These are phyloP conservation scores for Boloria euphrosyne DNA, from an alignment of 2,888 invertebrate genomes.

Conservation along the genomic window DNA sequence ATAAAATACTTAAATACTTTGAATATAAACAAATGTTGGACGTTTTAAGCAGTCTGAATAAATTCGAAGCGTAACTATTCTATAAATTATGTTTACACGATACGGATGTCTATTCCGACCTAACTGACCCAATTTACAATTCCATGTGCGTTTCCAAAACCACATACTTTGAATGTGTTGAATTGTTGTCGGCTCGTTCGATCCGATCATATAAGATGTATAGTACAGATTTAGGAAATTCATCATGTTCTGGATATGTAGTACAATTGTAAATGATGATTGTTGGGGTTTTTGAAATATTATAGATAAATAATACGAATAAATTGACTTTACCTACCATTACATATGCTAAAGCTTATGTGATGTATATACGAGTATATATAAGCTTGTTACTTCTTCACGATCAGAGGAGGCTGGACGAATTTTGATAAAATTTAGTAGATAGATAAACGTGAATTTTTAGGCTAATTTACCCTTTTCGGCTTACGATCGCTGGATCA, in stretches of 20 bases:
- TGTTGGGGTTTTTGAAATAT: no score
- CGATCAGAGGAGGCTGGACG: no score
- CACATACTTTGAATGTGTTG: conserved; percentile 48
- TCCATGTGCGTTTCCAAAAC: conserved; percentile 45
- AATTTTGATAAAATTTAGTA: no score
- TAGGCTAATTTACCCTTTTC: no score
- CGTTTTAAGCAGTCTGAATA: conserved; percentile 19
- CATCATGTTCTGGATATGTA: conserved; percentile 5
- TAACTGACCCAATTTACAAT: conserved; percentile 48
- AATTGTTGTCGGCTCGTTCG: conserved; percentile 17
- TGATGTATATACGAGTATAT: no score
- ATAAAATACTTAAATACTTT: conserved; percentile 26
- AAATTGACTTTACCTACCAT: no score
- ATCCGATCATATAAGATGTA: conserved; percentile 15
- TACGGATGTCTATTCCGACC: conserved; percentile 39
- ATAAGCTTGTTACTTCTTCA: no score
- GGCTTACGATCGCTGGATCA: no score
- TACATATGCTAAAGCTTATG: no score
- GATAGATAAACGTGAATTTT: no score
- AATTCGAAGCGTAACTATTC: conserved; percentile 28
- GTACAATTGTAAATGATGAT: conserved; percentile 3
- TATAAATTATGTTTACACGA: conserved; percentile 35
- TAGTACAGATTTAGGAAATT: conserved; percentile 5
- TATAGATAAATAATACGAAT: no score
- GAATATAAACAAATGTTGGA: conserved; percentile 11